phyloP scores from a whole-genome alignment of 2,113 vertebrate species.

The Eubucco bourcierii region DNA sequence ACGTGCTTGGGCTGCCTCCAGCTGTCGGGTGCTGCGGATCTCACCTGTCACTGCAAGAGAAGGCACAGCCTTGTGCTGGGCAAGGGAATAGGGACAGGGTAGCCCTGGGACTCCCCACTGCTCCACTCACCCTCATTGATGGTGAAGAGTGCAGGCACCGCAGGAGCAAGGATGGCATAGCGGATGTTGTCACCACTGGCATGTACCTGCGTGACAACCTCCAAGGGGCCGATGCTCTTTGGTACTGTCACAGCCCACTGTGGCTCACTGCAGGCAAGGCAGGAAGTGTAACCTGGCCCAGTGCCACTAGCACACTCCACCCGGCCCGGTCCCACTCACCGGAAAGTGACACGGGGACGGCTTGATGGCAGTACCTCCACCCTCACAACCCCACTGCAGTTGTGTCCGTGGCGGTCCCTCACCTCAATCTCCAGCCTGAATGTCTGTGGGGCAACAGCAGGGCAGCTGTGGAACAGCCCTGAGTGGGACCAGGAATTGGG shows the following conservation, averaged over 20 bases:
- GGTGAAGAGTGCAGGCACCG: conserved; percentile 2
- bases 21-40: conserved; percentile 48
- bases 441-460: background rate
- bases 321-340: conserved; percentile 37
- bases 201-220: conserved; percentile 36
- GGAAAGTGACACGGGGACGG: conserved; percentile 63
- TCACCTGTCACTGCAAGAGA: conserved; percentile 52
- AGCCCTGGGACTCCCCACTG: accelerated
- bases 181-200: conserved; percentile 52
- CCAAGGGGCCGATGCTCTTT: conserved; percentile 17
- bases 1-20: background rate
- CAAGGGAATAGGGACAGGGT: background rate
- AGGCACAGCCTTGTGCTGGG: accelerated
- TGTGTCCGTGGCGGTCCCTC: background rate
- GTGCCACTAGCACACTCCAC: background rate
- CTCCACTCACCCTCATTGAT: conserved; percentile 29
- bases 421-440: conserved; percentile 72
- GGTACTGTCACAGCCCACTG: background rate
- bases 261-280: background rate
- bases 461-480: background rate
- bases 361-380: conserved; percentile 68
- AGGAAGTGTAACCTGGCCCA: accelerated
- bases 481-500: background rate
- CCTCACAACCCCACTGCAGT: conserved; percentile 59
- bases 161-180: conserved; percentile 57